These are phyloP conservation scores for Allolobophora icterica DNA, from an alignment of 2,888 invertebrate species.

Conservation along the genomic window DNA sequence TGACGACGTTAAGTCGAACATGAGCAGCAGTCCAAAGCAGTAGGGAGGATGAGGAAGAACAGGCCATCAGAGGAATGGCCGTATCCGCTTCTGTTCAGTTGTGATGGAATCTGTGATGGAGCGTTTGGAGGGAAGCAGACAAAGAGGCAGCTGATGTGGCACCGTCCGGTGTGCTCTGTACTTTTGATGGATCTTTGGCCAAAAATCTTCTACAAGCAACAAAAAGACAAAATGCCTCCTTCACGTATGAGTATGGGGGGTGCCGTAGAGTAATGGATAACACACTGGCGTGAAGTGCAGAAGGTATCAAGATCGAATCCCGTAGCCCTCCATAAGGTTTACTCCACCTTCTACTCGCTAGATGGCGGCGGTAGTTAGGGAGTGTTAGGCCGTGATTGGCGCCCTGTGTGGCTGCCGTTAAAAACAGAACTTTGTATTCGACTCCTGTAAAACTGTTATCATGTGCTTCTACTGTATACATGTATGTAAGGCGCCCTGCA, in stretches of 20 bases:
- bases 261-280: too few relatives aligned
- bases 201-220: not conserved
- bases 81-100: not conserved
- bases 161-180: not conserved
- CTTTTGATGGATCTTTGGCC: not conserved
- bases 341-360: too few relatives aligned
- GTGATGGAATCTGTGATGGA: not conserved
- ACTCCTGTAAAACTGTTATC: too few relatives aligned
- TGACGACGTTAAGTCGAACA: not conserved
- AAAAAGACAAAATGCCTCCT: not conserved
- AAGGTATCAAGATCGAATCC: too few relatives aligned
- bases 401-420: too few relatives aligned
- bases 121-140: not conserved
- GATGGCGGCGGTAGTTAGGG: too few relatives aligned
- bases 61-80: not conserved
- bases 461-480: too few relatives aligned
- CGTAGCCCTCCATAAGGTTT: too few relatives aligned
- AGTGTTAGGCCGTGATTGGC: too few relatives aligned
- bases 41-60: not conserved
- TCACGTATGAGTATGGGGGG: not conserved
- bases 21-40: conserved; percentile 2
- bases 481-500: too few relatives aligned
- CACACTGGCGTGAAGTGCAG: too few relatives aligned
- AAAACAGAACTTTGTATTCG: too few relatives aligned
- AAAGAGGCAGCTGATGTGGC: not conserved